phyloP scores from a whole-genome alignment of 2,888 invertebrate species.

The Napeogenes sylphis region DNA sequence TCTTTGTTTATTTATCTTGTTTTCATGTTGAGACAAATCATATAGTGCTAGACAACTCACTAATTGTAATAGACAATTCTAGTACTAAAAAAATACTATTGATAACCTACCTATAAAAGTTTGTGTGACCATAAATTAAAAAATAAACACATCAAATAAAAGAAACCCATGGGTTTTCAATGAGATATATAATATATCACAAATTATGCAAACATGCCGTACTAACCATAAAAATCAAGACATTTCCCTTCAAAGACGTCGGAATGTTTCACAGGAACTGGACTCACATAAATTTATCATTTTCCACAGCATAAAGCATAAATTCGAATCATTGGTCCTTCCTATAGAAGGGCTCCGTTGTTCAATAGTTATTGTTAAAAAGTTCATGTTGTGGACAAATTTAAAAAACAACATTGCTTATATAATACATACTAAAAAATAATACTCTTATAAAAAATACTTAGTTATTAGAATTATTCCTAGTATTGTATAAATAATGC shows the following conservation, averaged over 20 bases:
- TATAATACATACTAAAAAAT: too few relatives aligned
- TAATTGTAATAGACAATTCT: too few relatives aligned
- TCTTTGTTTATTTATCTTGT: too few relatives aligned
- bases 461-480: too few relatives aligned
- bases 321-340: constrained; percentile 74
- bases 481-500: neutral
- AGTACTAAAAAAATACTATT: too few relatives aligned
- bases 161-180: neutral
- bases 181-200: constrained; percentile 32
- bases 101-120: too few relatives aligned
- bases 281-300: constrained; percentile 75
- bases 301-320: constrained; percentile 77
- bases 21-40: too few relatives aligned
- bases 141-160: neutral
- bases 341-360: constrained; percentile 45
- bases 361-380: constrained; percentile 37
- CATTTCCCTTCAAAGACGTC: constrained; percentile 48
- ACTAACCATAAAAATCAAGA: constrained; percentile 68
- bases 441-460: too few relatives aligned
- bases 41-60: too few relatives aligned
- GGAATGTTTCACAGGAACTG: constrained; percentile 65
- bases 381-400: constrained; percentile 7
- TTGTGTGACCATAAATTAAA: too few relatives aligned
- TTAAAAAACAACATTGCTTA: too few relatives aligned
- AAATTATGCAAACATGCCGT: constrained; percentile 68